Evolutionary conservation across 2,888 invertebrate species (phyloP), one percentile per base, ranked within the genome.

Genomic region (Portevinia maculata): DNA sequence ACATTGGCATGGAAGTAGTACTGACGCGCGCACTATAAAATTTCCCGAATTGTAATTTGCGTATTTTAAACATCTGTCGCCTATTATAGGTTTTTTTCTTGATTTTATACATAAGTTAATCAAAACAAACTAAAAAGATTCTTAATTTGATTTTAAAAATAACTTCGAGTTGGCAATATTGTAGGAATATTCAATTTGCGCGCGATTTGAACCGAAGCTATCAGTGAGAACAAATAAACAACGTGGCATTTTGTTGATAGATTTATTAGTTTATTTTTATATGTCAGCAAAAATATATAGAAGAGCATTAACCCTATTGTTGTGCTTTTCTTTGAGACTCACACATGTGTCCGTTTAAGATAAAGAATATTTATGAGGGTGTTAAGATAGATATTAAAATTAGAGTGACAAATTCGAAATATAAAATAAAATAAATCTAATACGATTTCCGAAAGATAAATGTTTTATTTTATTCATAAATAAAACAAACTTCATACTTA

Each of bases 301-400:
- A 78, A 70, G 76, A 70, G 55, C 76, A 69, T 69, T 78, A 78
- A 78, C 70, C 78, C 28, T 48, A 39, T 24, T 39, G 53, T 53
- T 39, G 24, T 28, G 6, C 4, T 48, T 28, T n/a, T 24, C 24
- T 13, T 21, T 39, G 24, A 2, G 24, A 24, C 5, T 32, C 32
- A 46, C 55, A 55, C 17, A 75, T 62, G 48, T 19, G 32, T 28
- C 17, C 21, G 24, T 5, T 15, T 21, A 32, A 28, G 11, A 28
- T 32, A 8, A 13, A 44, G 8, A 34, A 41, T 19, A 59, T 34
- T 8, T 32, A 60, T 30, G 44, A 19, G n/a, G 24, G 24, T n/a
- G 37, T 39, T 65, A 13, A n/a, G 30, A 41, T 39, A 65, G 28
- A 30, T 8, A 39, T 52, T 19, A 39, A 39, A 46, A 55, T 46